phyloP scores from a whole-genome alignment of 2,888 invertebrate species.

The Tholera decimalis region DNA sequence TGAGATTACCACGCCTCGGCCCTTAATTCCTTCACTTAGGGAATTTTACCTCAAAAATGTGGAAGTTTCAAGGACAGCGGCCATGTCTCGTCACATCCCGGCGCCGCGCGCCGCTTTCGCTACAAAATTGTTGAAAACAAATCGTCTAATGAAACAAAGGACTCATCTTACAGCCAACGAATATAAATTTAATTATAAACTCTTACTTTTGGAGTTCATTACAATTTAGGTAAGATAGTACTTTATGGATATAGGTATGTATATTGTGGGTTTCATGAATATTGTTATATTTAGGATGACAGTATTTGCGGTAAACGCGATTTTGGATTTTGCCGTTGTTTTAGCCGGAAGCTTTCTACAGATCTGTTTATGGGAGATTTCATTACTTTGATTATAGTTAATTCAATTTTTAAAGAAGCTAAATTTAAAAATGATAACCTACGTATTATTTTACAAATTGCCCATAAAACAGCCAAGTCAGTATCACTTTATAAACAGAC shows the following conservation, averaged over 20 bases:
- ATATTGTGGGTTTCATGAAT: slow-evolving; percentile 9
- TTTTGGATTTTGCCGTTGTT: neutral
- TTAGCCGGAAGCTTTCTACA: neutral
- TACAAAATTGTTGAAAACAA: slow-evolving; percentile 69
- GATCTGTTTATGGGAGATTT: neutral
- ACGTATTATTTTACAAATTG: neutral
- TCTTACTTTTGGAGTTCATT: slow-evolving; percentile 74
- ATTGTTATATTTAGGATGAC: slow-evolving; percentile 1
- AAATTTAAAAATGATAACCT: neutral
- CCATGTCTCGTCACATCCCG: slow-evolving; percentile 34
- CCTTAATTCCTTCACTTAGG: slow-evolving; percentile 37
- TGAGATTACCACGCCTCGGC: slow-evolving; percentile 12
- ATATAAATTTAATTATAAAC: slow-evolving; percentile 81
- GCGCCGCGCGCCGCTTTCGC: slow-evolving; percentile 38
- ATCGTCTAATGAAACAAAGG: slow-evolving; percentile 80
- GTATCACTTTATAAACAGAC: slow-evolving; percentile 19
- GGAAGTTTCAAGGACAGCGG: slow-evolving; percentile 38
- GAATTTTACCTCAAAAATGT: slow-evolving; percentile 45
- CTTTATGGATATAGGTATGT: slow-evolving; percentile 25
- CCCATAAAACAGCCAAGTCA: neutral
- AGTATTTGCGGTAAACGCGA: neutral
- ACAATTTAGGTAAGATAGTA: slow-evolving; percentile 65
- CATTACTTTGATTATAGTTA: slow-evolving; percentile 4
- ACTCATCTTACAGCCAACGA: slow-evolving; percentile 68
- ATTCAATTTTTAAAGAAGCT: neutral